Base-by-base conservation (phyloP, 2,797 vertebrate species). In the Xyrichtys novacula region DNA sequence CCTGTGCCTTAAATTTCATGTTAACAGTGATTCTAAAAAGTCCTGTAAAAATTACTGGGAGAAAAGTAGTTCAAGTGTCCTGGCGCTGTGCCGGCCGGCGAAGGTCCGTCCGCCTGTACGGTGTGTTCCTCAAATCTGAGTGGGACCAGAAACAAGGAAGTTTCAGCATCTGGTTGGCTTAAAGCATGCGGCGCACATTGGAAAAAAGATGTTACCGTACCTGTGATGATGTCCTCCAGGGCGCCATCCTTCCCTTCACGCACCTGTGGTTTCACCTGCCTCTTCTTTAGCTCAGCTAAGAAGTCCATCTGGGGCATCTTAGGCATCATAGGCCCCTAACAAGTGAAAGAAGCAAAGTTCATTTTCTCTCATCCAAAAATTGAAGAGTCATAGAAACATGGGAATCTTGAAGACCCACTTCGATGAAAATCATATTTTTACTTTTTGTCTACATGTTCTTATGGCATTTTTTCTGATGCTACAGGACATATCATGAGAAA, bases 141-240 rank as follows among this genome's bases (percentile, higher is more conserved):
- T 36, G 23, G 48, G 19, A 67, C 50, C 6, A 50, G 52, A 57
- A 26, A 61, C 20, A 57, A 3, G 17, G 1, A 2, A 1, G 7
- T 52, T 62, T 64, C n/a, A 25, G n/a, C 6, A 32, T 20, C 11
- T 22, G 10, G 19, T 15, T 8, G 40, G 44, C 1, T 47, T 65
- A 10, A 56, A 44, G 9, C 2, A 46, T 20, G n/a, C n/a, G 23
- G 17, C 47, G 39, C 4, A 12, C 42, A 26, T 38, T 4, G 34
- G 23, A 32, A 19, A 36, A 48, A 49, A 1, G 0, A 1, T 0
- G 16, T 59, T 22, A 7, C 25, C 16, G 8, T 84, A 97, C 97
- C 96, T 92, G 97, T 98, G 87, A 99, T 98, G 69, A 99, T 99
- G 68, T 96, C 97, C 74, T 99, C 98, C 5, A 99, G 95, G 67